Evolutionary conservation across 2,113 vertebrate species (phyloP), one percentile per base, ranked within the genome.

Genomic region (Muscicapa adusta): DNA sequence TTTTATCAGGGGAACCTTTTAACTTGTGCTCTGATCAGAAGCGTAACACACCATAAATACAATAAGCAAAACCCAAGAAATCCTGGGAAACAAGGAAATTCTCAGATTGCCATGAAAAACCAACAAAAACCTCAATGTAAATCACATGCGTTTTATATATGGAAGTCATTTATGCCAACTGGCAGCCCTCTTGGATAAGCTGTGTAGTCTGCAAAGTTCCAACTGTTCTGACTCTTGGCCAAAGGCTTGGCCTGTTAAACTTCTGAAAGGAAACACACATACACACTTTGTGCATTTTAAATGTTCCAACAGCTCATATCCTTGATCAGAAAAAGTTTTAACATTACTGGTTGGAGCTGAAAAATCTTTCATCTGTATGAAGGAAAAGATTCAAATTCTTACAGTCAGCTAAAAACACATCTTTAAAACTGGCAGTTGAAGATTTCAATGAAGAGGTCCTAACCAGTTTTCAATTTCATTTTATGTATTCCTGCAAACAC

Each of bases 191-290:
- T 92, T 12, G 5, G 58, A 81, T 81, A 83, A 95, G 72, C 67
- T 85, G 82, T 84, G 70, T 70, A 94, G 92, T n/a, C 91, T 97
- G 89, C 31, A 7, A 91, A 94, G 68, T 88, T 96, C 93, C 87
- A 94, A 92, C 80, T 88, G 67, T 84, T 93, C 85, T 94, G 91
- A 95, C n/a, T 84, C 71, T 50, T 34, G 43, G 90, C 89, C 93
- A 95, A 87, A 91, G 84, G 51, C 36, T 38, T 89, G 70, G 88
- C 58, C 65, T 83, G 70, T 79, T 93, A 93, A 94, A 78, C 76
- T 92, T 94, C 61, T 97, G 89, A 96, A 95, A 95, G 73, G 91
- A 98, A 97, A 94, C 94, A 96, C 28, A 89, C 38, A 6, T 54
- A 92, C 80, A 71, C 88, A 77, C 87, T 87, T 95, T 0, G 12